These are phyloP conservation scores for Chloropsis hardwickii DNA, from an alignment of 2,113 vertebrate species.

Conservation along the genomic window DNA sequence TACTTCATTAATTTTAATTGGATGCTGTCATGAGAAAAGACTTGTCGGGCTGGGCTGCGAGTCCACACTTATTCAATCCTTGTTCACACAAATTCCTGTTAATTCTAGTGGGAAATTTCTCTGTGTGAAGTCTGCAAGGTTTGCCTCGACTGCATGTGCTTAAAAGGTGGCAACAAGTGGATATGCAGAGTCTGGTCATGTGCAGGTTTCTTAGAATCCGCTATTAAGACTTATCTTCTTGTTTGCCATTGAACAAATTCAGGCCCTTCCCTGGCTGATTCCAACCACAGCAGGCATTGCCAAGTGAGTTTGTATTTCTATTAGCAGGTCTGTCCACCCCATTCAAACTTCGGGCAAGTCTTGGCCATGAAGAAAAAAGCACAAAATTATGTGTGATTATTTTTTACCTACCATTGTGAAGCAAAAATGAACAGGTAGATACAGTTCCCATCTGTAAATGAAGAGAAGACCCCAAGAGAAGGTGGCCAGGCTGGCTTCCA, in stretches of 20 bases:
- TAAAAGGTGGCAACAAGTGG: neutral
- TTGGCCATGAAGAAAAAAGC: neutral
- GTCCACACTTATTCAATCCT: neutral
- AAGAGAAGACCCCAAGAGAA: neutral
- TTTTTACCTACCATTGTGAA: neutral
- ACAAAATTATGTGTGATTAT: neutral
- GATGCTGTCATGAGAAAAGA: neutral
- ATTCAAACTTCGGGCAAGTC: neutral
- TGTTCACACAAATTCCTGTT: neutral
- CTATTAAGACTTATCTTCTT: neutral
- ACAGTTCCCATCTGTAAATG: neutral
- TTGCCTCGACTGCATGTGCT: neutral
- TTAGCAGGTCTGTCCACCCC: neutral
- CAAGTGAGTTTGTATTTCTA: neutral
- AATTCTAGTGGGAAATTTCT: neutral
- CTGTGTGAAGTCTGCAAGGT: neutral
- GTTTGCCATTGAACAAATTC: neutral
- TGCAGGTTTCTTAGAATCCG: neutral
- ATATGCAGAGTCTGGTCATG: neutral
- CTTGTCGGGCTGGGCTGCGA: neutral
- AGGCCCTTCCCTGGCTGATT: neutral
- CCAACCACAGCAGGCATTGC: neutral
- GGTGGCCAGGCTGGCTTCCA: neutral
- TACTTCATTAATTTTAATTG: slow-evolving; percentile 46
- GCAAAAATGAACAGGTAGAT: neutral